These are phyloP conservation scores for Antigone vipio DNA, from an alignment of 2,113 vertebrate species.

Conservation along the genomic window DNA sequence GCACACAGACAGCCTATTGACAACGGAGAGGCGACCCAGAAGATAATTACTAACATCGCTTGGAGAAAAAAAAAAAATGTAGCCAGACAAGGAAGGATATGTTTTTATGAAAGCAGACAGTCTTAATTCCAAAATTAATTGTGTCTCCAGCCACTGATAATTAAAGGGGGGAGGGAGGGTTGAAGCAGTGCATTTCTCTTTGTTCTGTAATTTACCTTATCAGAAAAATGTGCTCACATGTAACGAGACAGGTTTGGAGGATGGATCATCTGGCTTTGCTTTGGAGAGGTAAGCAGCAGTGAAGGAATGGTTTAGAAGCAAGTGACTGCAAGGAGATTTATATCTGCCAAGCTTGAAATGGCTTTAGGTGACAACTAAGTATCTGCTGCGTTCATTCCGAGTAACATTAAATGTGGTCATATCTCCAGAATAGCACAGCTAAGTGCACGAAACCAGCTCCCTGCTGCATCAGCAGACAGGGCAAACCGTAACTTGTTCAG, in stretches of 20 bases:
- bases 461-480: not conserved
- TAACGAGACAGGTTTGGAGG: not conserved
- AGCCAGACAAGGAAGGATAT: constrained; percentile 37
- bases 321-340: not conserved
- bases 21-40: constrained; percentile 2
- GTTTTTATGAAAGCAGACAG: constrained; percentile 45
- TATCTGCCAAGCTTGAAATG: not conserved
- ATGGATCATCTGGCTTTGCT: not conserved
- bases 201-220: constrained; percentile 46
- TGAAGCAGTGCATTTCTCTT: not conserved
- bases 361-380: not conserved
- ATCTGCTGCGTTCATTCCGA: not conserved
- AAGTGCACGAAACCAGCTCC: not conserved
- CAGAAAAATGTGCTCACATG: not conserved
- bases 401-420: not conserved
- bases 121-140: constrained; percentile 55
- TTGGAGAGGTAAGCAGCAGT: not conserved
- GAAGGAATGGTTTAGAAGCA: not conserved
- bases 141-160: constrained; percentile 23
- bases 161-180: not conserved
- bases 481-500: not conserved
- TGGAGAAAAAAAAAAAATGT: not conserved
- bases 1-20: constrained; percentile 30
- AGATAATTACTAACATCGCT: constrained; percentile 32
- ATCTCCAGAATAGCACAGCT: not conserved